Evolutionary conservation across 2,888 invertebrate genomes (phyloP), one percentile per base, ranked within the genome.

Genomic region (Aphodius granarius): DNA sequence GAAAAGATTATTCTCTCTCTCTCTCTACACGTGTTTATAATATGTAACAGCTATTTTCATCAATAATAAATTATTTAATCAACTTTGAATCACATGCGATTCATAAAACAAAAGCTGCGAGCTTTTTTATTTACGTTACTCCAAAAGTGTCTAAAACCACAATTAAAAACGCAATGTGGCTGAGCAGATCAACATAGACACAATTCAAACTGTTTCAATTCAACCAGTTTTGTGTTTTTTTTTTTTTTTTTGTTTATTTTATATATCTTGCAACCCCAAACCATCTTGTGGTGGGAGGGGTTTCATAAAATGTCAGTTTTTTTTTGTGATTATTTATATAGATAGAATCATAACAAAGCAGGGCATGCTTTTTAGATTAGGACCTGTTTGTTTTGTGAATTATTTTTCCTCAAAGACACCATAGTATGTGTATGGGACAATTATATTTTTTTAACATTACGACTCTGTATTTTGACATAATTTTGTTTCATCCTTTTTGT

Each of bases 331-430:
- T 22, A 73, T 73, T 77, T 68, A 43, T n/a, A n/a, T n/a, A n/a
- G n/a, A n/a, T 43, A 43, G 43, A 43, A 43, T 43, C 43, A 43
- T 76, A 73, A 77, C 74, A 74, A 77, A 77, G 75, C 77, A 77
- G 77, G 77, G 77, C 77, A 77, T 77, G 70, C 22, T 19, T 62
- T 4, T 18, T 72, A 68, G 22, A 66, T 63, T 72, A 77, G 72
- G 70, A 77, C 77, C 74, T 74, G 74, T 77, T 74, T 77, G 74
- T 75, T 68, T 72, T 71, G 64, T 73, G 63, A 66, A 71, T 71
- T 43, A 68, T 70, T 16, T 43, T 43, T 43, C 13, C 43, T 43
- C 43, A 43, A 43, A 43, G 43, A 43, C 43, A 43, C 43, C 43
- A 43, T 43, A 6, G 43, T 43, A 43, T 71, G 64, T 73, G 76